Base-by-base conservation (phyloP, 1,140 invertebrate species). In the Ditylenchus dipsaci region DNA sequence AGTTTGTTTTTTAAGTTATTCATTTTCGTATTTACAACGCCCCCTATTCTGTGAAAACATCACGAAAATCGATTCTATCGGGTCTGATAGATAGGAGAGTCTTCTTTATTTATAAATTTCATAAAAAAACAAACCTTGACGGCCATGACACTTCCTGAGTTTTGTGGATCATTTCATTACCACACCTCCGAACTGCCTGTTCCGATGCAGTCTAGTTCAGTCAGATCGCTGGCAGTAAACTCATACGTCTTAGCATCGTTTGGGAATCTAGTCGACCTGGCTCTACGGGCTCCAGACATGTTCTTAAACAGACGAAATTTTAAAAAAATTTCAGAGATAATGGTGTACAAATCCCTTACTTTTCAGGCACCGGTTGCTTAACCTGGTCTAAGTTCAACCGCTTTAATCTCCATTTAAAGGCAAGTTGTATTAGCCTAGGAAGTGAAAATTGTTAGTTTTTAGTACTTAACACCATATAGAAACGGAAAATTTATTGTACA, bases 71-170 rank as follows among this genome's bases (percentile, higher is more conserved):
- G n/a, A n/a, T n/a, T n/a, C n/a, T 21, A 15, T 47, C 21, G 21
- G n/a, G 15, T 47, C 45, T 47, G 15, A 47, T 15, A 47, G 15
- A 19, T 15, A 15, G 15, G 58, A 15, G n/a, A 15, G 15, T 60
- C 21, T 15, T 15, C 17, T 67, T 19, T 26, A 43, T 69, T 15
- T 17, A 67, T 63, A 23, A 26, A n/a, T 19, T 42, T 1, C 15
- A 15, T 67, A 19, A 23, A n/a, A n/a, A n/a, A 53, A 38, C 60
- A 64, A 84, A 89, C 89, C 86, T 96, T 96, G 57, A 96, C 93
- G 84, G 93, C 93, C 89, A 96, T 92, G 56, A 91, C 89, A 77
- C 89, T 91, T 13, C 64, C 64, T 26, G 65, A 66, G 21, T 27
- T 30, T 38, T 65, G 61, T 67, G 65, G 7, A 67, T 27, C 65